These are phyloP conservation scores for Isichthys henryi DNA, from an alignment of 2,113 vertebrate species.

Conservation along the genomic window DNA sequence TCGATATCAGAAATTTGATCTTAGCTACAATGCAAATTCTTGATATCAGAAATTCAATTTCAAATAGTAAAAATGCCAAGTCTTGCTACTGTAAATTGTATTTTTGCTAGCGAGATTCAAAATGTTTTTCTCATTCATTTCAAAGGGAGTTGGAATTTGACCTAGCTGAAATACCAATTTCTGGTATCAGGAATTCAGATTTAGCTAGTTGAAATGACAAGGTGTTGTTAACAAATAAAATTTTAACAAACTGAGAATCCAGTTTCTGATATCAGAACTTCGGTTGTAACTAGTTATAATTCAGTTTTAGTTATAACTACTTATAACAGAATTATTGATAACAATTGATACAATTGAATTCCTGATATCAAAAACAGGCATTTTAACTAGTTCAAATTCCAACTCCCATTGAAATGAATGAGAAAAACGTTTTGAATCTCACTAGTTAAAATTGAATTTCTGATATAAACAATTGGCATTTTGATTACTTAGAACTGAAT, in stretches of 20 bases:
- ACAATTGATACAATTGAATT: neutral
- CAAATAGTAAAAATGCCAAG: neutral
- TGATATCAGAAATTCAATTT: neutral
- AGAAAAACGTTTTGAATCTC: neutral
- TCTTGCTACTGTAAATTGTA: neutral
- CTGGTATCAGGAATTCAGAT: neutral
- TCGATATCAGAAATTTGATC: neutral
- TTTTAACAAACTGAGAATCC: neutral
- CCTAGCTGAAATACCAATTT: neutral
- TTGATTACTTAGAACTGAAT: neutral
- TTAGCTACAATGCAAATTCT: neutral
- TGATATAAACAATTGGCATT: neutral
- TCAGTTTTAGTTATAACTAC: neutral
- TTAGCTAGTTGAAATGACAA: neutral
- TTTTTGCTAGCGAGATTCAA: neutral
- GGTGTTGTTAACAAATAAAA: neutral
- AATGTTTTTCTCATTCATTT: neutral
- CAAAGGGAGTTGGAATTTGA: neutral
- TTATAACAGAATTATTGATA: neutral
- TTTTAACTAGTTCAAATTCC: neutral
- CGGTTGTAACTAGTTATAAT: neutral
- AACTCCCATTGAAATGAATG: neutral
- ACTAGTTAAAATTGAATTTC: neutral
- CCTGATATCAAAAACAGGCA: neutral
- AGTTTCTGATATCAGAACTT: neutral